These are phyloP conservation scores for Sinocyclocheilus maitianheensis DNA, from an alignment of 2,113 vertebrate species.

Conservation along the genomic window DNA sequence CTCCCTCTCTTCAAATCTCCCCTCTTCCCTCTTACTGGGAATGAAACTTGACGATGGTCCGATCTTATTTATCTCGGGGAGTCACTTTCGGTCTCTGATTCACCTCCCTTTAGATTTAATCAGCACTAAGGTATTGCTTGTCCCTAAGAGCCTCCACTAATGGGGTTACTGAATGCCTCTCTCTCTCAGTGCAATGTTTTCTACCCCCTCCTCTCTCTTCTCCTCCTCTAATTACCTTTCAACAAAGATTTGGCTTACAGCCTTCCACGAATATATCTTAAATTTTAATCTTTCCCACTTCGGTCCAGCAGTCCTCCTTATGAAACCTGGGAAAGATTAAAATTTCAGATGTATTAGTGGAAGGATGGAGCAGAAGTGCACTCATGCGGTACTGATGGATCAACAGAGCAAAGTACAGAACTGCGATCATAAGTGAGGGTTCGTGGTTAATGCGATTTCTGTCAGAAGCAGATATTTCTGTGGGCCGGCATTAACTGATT, in stretches of 20 bases:
- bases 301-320: slow-evolving; percentile 67
- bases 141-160: slow-evolving; percentile 96
- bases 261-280: slow-evolving; percentile 65
- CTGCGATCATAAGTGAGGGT: slow-evolving; percentile 1
- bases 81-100: slow-evolving; percentile 95
- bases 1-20: slow-evolving; percentile 48
- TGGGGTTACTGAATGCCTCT: slow-evolving; percentile 95
- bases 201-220: slow-evolving; percentile 67
- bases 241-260: slow-evolving; percentile 83
- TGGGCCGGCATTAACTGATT: slow-evolving; percentile 4
- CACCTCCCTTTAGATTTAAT: slow-evolving; percentile 97
- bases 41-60: slow-evolving; percentile 96
- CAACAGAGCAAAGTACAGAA: slow-evolving; percentile 52
- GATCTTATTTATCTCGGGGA: slow-evolving; percentile 90
- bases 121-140: slow-evolving; percentile 95
- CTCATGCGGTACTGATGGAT: slow-evolving; percentile 62
- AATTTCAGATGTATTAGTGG: slow-evolving; percentile 72
- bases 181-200: slow-evolving; percentile 59
- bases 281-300: slow-evolving; percentile 39
- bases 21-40: slow-evolving; percentile 71
- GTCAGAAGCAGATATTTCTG: slow-evolving; percentile 19
- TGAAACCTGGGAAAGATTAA: slow-evolving; percentile 83
- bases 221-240: slow-evolving; percentile 87
- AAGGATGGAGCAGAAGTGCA: slow-evolving; percentile 63
- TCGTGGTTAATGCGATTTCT: slow-evolving; percentile 42